phyloP scores from a whole-genome alignment of 64 coral and sea anemone species.

The Trachythela sp. region DNA sequence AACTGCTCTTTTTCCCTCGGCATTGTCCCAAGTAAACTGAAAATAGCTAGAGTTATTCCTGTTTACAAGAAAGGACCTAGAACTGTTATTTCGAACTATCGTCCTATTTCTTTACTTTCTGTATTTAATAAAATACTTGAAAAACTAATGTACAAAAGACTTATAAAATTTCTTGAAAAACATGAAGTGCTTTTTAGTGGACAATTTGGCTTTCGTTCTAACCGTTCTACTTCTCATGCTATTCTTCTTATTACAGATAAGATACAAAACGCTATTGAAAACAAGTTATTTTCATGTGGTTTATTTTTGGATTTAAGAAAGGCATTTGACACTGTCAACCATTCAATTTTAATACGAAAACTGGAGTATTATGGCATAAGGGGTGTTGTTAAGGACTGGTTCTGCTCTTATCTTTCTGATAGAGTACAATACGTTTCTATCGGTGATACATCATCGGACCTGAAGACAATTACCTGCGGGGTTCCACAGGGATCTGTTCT shows the following conservation, averaged over 20 bases:
- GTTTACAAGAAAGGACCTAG: not conserved
- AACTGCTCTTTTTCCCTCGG: not conserved
- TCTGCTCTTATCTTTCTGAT: constrained; percentile 16
- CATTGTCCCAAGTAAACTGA: not conserved
- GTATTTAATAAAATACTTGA: not conserved
- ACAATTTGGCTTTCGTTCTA: constrained; percentile 3
- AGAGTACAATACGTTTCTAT: not conserved
- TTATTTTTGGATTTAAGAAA: not conserved
- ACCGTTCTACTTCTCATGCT: not conserved
- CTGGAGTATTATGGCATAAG: constrained; percentile 31
- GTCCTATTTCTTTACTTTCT: not conserved
- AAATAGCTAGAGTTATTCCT: not conserved
- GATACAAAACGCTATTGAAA: not conserved
- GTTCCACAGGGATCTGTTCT: not conserved
- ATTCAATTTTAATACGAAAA: not conserved
- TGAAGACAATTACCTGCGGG: not conserved
- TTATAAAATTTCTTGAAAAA: not conserved
- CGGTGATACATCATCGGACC: not conserved
- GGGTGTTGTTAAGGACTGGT: constrained; percentile 25
- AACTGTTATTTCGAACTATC: not conserved
- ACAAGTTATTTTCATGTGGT: not conserved
- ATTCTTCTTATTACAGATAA: not conserved
- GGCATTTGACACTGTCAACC: not conserved
- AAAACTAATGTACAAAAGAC: not conserved
- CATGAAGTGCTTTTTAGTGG: not conserved